A percentile compares a stretch with the other conserved stretches of the same genome.
phyloP scores from a whole-genome alignment of 2,113 vertebrate species.

The Catharus fuscescens region DNA sequence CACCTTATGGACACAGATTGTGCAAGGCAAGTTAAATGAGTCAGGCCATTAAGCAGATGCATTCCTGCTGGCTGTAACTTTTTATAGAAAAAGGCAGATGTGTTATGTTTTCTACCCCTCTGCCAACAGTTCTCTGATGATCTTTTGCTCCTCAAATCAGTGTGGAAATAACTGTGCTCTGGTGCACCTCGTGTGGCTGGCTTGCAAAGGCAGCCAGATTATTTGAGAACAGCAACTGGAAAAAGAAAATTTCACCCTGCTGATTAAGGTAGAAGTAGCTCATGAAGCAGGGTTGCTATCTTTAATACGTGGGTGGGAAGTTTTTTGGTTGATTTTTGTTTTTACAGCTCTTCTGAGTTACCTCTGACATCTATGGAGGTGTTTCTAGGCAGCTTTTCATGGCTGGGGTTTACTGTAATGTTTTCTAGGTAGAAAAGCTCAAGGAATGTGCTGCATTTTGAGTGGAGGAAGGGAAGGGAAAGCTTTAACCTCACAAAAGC shows the following conservation, averaged over 20 bases:
- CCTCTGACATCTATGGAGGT: neutral
- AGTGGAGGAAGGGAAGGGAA: neutral
- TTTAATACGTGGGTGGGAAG: neutral
- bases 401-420: neutral
- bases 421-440: neutral
- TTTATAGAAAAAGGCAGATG: neutral
- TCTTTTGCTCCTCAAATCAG: neutral
- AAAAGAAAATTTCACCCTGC: neutral
- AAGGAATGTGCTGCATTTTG: neutral
- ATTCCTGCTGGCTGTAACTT: neutral
- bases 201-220: neutral
- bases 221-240: neutral
- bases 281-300: neutral
- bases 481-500: neutral
- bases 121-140: neutral
- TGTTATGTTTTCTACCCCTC: neutral
- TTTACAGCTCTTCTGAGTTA: neutral
- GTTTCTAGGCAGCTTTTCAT: neutral
- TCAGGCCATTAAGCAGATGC: neutral
- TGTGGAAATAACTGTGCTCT: neutral
- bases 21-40: neutral
- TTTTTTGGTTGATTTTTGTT: neutral
- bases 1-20: accelerated
- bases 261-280: neutral
- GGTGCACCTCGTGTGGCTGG: accelerated